Base-by-base conservation (phyloP, 2,113 vertebrate genomes). In the Caloenas nicobarica region DNA sequence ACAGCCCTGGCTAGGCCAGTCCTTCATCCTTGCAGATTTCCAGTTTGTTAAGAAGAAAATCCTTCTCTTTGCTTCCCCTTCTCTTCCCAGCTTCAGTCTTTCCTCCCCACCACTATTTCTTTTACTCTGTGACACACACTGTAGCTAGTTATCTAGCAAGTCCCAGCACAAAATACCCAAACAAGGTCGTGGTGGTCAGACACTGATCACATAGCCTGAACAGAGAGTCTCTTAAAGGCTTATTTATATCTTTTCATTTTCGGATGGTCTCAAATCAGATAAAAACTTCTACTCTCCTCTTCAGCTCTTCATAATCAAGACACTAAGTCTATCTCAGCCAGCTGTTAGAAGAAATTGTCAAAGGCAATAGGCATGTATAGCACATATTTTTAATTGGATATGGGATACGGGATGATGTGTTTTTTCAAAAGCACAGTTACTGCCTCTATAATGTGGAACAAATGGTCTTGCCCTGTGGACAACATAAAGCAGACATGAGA, bases 41-140 rank as follows among this genome's bases (percentile, higher is more conserved):
- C 48, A 34, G 40, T 93, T 95, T 91, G 85, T 83, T 91, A 94
- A 94, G 83, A 93, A 96, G 86, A 80, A 91, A 95, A 90, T 73
- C 13, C 36, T 58, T 69, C 22, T 93, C 66, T 28, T 86, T 60
- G 5, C 38, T 71, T 86, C 40, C 38, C 88, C 34, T 69, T 64
- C 21, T 69, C 29, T 57, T 95, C 76, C 66, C 44, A 58, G 21
- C 64, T 96, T 94, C 80, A 93, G 40, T 23, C 40, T 94, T 93
- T 93, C 65, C 62, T 89, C 38, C 19, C 50, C 44, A 48, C 8
- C 9, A 38, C 34, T 34, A 26, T 70, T 84, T 73, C 26, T 68
- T 95, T 91, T 68, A 79, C 46, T 51, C 26, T 58, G 34, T 58
- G 78, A 91, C 92, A 53, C 40, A 81, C 22, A 22, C 29, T 40